phyloP scores from a whole-genome alignment of 2,888 invertebrate species.

The Drosophila cracens region DNA sequence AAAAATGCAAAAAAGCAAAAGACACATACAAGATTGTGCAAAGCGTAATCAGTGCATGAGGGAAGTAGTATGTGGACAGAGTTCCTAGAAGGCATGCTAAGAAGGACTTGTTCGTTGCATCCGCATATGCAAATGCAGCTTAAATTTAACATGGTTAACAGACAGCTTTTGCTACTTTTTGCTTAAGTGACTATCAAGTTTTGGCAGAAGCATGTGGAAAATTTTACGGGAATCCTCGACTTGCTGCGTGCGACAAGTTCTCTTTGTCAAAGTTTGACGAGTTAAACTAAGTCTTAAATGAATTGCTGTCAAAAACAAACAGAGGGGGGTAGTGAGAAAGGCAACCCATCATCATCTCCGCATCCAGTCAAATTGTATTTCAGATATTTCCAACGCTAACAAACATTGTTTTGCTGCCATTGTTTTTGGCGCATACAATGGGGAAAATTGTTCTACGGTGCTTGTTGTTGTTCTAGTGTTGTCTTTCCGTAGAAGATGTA shows the following conservation, averaged over 20 bases:
- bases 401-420: constrained; percentile 14
- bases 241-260: constrained; percentile 8
- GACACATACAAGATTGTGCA: background rate
- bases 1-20: background rate
- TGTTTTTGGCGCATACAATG: constrained; percentile 39
- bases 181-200: constrained; percentile 18
- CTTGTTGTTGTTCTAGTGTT: constrained; percentile 51
- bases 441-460: constrained; percentile 37
- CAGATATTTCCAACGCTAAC: constrained; percentile 30
- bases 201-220: constrained; percentile 2
- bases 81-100: background rate
- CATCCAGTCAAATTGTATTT: constrained; percentile 46
- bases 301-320: constrained; percentile 56
- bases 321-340: background rate
- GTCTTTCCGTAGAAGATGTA: constrained; percentile 41
- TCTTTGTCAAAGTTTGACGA: constrained; percentile 2
- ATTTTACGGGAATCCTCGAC: constrained; percentile 25
- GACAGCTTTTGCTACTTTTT: background rate
- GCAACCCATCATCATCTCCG: background rate
- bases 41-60: background rate
- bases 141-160: background rate
- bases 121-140: background rate
- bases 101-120: background rate
- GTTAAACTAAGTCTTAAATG: constrained; percentile 48
- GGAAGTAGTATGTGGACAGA: background rate